Evolutionary conservation across 2,888 invertebrate genomes (phyloP).

Genomic region (Drosophila leonis): DNA sequence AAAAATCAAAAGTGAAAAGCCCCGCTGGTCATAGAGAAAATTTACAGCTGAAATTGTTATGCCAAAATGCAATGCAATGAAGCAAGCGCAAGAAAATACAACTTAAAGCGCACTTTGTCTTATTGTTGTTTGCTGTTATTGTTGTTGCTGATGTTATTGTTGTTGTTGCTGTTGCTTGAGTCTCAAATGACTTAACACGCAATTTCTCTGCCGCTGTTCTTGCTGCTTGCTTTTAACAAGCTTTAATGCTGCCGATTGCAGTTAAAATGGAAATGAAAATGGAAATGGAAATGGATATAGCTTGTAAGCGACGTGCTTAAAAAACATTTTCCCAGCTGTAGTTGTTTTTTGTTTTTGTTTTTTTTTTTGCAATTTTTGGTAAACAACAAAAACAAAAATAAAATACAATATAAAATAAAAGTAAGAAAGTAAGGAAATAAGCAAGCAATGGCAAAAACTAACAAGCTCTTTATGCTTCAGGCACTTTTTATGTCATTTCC

Average conservation of each 20-base stretch:
- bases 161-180: constrained; percentile 22
- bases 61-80: constrained; percentile 63
- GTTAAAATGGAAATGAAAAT: constrained; percentile 66
- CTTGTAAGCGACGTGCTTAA: constrained; percentile 73
- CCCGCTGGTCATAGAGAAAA: constrained; percentile 61
- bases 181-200: constrained; percentile 61
- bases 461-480: constrained; percentile 52
- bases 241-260: constrained; percentile 72
- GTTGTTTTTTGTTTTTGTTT: constrained; percentile 31
- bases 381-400: constrained; percentile 18
- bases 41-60: constrained; percentile 53
- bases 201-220: constrained; percentile 47
- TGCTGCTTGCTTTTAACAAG: constrained; percentile 50
- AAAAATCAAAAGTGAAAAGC: constrained; percentile 56
- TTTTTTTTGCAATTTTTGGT: constrained; percentile 44
- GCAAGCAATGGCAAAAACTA: constrained; percentile 25
- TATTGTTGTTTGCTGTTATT: constrained; percentile 6
- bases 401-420: not conserved
- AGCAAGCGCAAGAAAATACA: constrained; percentile 44
- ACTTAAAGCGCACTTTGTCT: constrained; percentile 57
- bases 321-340: constrained; percentile 49
- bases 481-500: constrained; percentile 53
- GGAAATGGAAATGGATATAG: constrained; percentile 63
- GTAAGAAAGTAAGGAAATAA: constrained; percentile 25
- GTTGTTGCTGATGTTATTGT: constrained; percentile 1